Evolutionary conservation across 2,113 vertebrate species (phyloP).

Genomic region (Albula goreensis): DNA sequence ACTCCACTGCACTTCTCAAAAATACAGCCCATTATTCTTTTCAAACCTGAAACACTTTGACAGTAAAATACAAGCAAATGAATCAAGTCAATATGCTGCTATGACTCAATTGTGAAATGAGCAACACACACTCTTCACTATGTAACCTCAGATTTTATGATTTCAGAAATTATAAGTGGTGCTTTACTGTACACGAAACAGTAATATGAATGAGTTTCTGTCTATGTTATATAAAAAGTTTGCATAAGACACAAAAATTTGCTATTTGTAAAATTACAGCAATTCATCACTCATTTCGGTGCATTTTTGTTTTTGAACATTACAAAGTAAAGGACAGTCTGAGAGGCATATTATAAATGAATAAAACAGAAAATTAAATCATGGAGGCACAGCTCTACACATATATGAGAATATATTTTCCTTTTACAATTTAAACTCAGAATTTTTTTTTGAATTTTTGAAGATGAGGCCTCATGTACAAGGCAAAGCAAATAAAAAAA

Average conservation of each 20-base stretch:
- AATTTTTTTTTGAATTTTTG: too few relatives aligned
- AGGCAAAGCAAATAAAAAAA: too few relatives aligned
- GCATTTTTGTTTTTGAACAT: not conserved
- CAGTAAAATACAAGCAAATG: constrained; percentile 28
- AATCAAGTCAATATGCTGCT: constrained; percentile 33
- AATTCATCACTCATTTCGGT: too few relatives aligned
- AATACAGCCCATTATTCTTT: not conserved
- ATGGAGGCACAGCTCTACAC: too few relatives aligned
- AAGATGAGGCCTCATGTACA: too few relatives aligned
- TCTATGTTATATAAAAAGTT: not conserved
- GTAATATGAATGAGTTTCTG: not conserved
- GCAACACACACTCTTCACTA: not conserved
- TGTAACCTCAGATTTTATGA: not conserved
- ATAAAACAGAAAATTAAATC: not conserved
- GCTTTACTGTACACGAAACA: not conserved
- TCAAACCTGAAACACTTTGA: constrained; percentile 13
- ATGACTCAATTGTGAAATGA: constrained; percentile 22
- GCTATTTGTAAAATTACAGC: not conserved
- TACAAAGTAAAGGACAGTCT: not conserved
- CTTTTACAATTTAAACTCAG: too few relatives aligned
- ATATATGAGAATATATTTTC: too few relatives aligned
- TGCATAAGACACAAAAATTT: not conserved
- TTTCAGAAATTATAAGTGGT: not conserved
- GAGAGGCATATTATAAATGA: too few relatives aligned
- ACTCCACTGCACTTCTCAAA: too few relatives aligned